Conservation (phyloP, 1,140 invertebrate species). For the Battus philenor region DNA sequence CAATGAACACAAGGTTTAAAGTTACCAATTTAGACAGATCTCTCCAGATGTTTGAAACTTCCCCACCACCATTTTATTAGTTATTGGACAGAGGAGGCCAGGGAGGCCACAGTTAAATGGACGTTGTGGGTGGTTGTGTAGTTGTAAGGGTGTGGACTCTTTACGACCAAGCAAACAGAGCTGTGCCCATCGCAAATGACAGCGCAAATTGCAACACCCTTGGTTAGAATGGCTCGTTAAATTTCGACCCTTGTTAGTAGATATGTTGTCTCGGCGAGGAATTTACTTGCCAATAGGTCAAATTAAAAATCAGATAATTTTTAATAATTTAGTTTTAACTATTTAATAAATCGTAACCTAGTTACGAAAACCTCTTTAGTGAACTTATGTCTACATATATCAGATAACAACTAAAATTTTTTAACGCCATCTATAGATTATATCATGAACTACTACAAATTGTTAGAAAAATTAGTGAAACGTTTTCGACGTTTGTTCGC, state of each 20-base stretch:
- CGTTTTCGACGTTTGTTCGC: too few relatives aligned
- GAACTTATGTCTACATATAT: too few relatives aligned
- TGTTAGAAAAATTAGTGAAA: too few relatives aligned
- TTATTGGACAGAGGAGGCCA: conserved; percentile 17
- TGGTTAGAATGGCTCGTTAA: conserved; percentile 45
- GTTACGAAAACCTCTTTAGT: too few relatives aligned
- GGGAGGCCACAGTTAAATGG: conserved; percentile 37
- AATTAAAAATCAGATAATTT: too few relatives aligned
- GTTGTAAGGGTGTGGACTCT: conserved; percentile 48
- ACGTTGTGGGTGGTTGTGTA: conserved; percentile 30
- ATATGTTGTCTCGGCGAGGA: conserved; percentile 19
- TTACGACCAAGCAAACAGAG: conserved; percentile 62
- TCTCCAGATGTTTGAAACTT: conserved; percentile 14
- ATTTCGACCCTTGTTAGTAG: conserved; percentile 42
- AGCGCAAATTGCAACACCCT: conserved; percentile 58
- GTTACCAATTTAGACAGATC: conserved; percentile 33
- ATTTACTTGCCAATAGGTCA: too few relatives aligned
- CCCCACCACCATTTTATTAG: conserved; percentile 15
- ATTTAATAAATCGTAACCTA: too few relatives aligned
- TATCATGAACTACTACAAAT: too few relatives aligned
- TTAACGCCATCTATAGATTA: not conserved
- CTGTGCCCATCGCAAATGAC: conserved; percentile 51
- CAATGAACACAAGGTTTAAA: conserved; percentile 38
- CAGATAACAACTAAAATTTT: too few relatives aligned
- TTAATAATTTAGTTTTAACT: too few relatives aligned